Evolutionary conservation across 2,888 invertebrate genomes (phyloP), one percentile per base, ranked within the genome.

Genomic region (Barypeithes pellucidus): DNA sequence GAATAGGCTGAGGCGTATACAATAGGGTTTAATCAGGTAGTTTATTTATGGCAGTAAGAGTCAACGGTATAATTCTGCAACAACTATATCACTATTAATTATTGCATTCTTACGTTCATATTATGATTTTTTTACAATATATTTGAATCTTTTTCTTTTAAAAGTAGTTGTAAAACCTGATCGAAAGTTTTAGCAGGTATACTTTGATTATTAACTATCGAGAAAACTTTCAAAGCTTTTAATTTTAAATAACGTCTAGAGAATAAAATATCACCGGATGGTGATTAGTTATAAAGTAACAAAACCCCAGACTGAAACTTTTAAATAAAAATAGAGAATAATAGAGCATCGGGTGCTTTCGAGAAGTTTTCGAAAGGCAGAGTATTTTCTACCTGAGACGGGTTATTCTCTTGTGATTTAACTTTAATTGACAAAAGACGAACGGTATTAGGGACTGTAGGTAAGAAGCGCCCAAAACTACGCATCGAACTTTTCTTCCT

Each of bases 391-490:
- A 61, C 54, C 69, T 70, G 39, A 11, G 16, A 18, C 45, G 24
- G 50, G 22, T 54, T 39, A 73, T 24, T 73, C 73, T 73, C 73
- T 66, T 41, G 68, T 20, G 73, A 73, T 73, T 73, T 60, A 73
- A 70, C 70, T 73, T 73, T 60, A 60, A 73, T 73, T 59, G 73
- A 73, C 73, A 69, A 73, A 70, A 70, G 65, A 70, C 73, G 50
- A 73, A 73, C 63, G 66, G 68, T 73, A 72, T 73, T 73, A 67
- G 7, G 3, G 29, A 47, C 57, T 39, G n/a, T 39, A 33, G 33
- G 29, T 9, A 29, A 29, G n/a, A n/a, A 29, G 9, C 7, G 29
- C 29, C 7, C 29, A 29, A 29, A 29, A 29, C n/a, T 29, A 29
- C 3, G 2, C 7, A 5, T 29, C 29, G n/a, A n/a, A n/a, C n/a